Conservation (phyloP, 2,113 vertebrate species). For the Mohoua ochrocephala region DNA sequence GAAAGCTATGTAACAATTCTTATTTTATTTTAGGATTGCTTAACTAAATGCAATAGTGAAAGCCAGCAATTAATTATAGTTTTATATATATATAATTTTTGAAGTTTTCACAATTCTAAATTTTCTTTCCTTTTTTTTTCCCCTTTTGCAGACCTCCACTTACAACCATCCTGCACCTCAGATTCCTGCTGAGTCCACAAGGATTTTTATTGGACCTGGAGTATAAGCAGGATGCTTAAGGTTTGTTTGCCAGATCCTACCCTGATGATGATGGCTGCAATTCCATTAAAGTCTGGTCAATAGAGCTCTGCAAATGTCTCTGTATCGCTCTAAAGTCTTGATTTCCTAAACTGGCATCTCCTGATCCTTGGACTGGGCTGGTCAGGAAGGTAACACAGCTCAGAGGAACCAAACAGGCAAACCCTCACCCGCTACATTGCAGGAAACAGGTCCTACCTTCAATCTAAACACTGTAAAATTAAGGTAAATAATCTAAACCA, state of each 20-base stretch:
- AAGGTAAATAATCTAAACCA: not conserved
- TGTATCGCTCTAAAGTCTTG: not conserved
- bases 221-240: not conserved
- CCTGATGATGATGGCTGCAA: not conserved
- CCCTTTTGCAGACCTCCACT: not conserved
- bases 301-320: not conserved
- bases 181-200: not conserved
- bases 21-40: not conserved
- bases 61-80: not conserved
- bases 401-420: not conserved
- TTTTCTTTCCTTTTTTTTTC: not conserved
- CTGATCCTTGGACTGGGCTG: not conserved
- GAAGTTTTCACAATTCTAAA: not conserved
- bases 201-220: not conserved
- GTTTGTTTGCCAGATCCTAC: not conserved
- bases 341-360: not conserved
- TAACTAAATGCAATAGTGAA: not conserved
- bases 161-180: not conserved
- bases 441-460: not conserved
- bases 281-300: not conserved
- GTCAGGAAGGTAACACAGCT: not conserved
- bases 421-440: rapidly evolving
- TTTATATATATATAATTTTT: not conserved
- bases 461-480: not conserved
- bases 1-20: not conserved